These are phyloP conservation scores for Terebella lapidaria DNA, from an alignment of 2,888 invertebrate genomes.

Conservation along the genomic window DNA sequence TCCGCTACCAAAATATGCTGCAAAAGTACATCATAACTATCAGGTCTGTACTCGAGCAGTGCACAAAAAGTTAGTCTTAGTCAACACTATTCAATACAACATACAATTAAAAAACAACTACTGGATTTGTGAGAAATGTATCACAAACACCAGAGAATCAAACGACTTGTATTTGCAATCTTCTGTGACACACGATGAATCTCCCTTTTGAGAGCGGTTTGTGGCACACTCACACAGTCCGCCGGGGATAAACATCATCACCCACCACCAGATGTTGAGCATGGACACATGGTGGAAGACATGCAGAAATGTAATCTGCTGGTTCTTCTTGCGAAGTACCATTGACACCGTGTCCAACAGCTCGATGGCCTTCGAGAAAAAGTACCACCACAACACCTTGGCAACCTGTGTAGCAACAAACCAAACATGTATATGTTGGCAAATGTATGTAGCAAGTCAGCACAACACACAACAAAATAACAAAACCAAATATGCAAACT, in stretches of 20 bases:
- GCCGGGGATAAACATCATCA: conserved; percentile 55
- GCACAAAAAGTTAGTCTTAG: too few species aligned
- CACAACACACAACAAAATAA: background rate
- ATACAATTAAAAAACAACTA: too few species aligned
- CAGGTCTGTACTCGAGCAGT: too few species aligned
- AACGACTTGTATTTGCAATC: too few species aligned
- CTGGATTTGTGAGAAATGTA: too few species aligned
- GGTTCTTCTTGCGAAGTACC: conserved; percentile 80
- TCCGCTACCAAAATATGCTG: conserved; percentile 22
- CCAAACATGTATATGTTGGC: background rate
- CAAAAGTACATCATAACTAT: background rate
- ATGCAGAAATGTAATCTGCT: conserved; percentile 78
- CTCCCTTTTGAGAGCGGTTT: too few species aligned
- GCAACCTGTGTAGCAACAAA: conserved; percentile 43
- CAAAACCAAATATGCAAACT: background rate
- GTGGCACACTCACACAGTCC: conserved; percentile 69
- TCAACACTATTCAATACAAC: too few species aligned
- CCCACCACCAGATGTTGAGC: conserved; percentile 96
- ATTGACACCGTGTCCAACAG: conserved; percentile 64
- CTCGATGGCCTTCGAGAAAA: conserved; percentile 52
- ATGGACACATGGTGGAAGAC: conserved; percentile 92
- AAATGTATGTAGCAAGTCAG: background rate
- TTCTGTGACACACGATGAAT: too few species aligned
- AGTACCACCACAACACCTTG: conserved; percentile 50
- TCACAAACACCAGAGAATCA: too few species aligned